Evolutionary conservation across 2,797 vertebrate genomes (phyloP).

Genomic region (Squalus acanthias): DNA sequence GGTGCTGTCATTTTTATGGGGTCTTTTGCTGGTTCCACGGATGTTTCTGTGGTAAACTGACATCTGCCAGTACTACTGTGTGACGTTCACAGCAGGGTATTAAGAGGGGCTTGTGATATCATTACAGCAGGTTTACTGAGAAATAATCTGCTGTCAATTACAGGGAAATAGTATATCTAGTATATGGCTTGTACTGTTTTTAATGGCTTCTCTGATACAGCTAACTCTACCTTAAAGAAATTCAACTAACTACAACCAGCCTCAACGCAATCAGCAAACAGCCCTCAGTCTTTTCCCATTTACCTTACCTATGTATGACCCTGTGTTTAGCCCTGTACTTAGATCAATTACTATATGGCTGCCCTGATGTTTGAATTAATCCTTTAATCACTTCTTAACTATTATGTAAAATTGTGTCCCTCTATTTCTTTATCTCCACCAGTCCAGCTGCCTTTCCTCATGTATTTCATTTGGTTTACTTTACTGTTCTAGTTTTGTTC

Average conservation of each 20-base stretch:
- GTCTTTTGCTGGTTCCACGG: neutral
- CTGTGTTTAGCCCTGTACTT: neutral
- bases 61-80: neutral
- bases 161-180: neutral
- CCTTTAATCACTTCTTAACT: conserved; percentile 10
- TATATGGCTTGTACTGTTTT: neutral
- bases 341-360: neutral
- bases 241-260: neutral
- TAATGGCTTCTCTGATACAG: neutral
- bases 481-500: neutral
- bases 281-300: neutral
- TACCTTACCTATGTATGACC: neutral
- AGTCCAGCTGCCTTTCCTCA: neutral
- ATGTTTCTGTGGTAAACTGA: conserved; percentile 13
- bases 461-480: neutral
- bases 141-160: conserved; percentile 5
- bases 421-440: neutral
- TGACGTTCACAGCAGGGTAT: neutral
- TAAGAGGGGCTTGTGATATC: neutral
- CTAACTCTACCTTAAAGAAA: neutral
- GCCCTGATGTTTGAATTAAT: conserved; percentile 9
- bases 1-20: neutral
- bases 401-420: neutral
- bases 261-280: neutral
- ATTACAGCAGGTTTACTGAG: conserved; percentile 8